These are phyloP conservation scores for Maconellicoccus hirsutus DNA, from an alignment of 1,140 invertebrate genomes.

Conservation along the genomic window DNA sequence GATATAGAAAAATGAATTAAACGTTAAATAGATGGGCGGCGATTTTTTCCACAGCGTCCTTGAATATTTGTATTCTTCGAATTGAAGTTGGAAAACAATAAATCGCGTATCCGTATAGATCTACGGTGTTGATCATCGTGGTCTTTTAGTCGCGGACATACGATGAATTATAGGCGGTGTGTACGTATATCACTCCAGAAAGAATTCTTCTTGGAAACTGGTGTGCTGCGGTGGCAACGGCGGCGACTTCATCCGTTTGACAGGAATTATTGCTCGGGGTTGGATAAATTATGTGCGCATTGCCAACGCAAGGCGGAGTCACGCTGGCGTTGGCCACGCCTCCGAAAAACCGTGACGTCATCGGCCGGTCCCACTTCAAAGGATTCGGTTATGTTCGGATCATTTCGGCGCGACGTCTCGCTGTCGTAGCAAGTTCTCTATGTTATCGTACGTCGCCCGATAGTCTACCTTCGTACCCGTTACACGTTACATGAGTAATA, in stretches of 20 bases:
- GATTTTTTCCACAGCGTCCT: neutral
- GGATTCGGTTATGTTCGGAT: neutral
- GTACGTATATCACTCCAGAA: conserved; percentile 7
- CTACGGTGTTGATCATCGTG: conserved; percentile 2
- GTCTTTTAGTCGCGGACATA: neutral
- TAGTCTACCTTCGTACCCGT: conserved; percentile 17
- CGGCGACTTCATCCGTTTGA: conserved; percentile 16
- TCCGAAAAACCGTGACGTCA: neutral
- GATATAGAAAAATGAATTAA: conserved; percentile 5
- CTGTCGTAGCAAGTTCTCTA: neutral
- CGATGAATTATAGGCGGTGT: conserved; percentile 2
- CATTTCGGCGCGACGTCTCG: conserved; percentile 18
- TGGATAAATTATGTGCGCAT: conserved; percentile 17
- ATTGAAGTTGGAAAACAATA: neutral
- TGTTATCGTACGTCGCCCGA: neutral
- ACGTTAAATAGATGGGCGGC: neutral
- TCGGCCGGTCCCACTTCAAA: neutral
- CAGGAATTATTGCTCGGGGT: conserved; percentile 19
- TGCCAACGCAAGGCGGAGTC: neutral
- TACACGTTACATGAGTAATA: conserved; percentile 3
- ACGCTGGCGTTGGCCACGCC: neutral
- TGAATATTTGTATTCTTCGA: conserved; percentile 4
- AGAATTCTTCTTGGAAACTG: conserved; percentile 8
- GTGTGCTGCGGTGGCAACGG: conserved; percentile 9
- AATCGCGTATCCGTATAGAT: conserved; percentile 7